phyloP scores from a whole-genome alignment of 1,140 invertebrate species.

The Pollicipes pollicipes region DNA sequence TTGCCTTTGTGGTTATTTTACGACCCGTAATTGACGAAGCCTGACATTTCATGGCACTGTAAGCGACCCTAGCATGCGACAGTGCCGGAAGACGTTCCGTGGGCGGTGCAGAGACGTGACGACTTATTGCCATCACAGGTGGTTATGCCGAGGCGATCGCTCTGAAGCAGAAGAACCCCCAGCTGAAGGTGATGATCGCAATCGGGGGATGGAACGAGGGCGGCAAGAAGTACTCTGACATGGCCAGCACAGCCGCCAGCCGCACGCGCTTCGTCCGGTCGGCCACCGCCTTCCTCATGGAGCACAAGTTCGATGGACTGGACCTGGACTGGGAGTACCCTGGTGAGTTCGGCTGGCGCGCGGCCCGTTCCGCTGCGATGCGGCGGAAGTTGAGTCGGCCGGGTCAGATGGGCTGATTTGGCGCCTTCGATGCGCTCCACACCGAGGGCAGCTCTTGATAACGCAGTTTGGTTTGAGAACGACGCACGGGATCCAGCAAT shows the following conservation, averaged over 20 bases:
- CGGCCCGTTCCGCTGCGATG: no score
- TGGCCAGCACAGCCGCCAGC: slow-evolving; percentile 24
- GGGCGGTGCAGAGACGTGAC: no score
- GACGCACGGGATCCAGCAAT: no score
- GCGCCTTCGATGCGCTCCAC: no score
- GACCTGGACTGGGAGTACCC: slow-evolving; percentile 42
- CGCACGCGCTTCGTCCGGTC: slow-evolving; percentile 37
- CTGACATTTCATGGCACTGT: neutral
- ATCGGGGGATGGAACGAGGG: slow-evolving; percentile 63
- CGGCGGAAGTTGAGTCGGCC: no score
- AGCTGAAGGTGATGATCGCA: slow-evolving; percentile 45
- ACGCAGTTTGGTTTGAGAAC: no score
- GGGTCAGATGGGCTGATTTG: no score
- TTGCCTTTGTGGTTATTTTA: neutral
- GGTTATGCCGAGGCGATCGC: slow-evolving; percentile 35
- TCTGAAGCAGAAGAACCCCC: slow-evolving; percentile 41
- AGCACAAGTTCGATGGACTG: slow-evolving; percentile 40
- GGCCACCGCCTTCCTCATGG: slow-evolving; percentile 32
- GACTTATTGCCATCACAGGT: slow-evolving; percentile 22
- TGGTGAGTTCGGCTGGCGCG: no score
- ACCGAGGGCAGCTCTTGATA: no score
- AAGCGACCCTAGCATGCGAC: neutral
- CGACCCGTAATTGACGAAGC: neutral
- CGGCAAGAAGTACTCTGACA: slow-evolving; percentile 41
- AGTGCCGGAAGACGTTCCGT: slow-evolving; percentile 12